Evolutionary conservation across 2,797 vertebrate genomes (phyloP), one percentile per base, ranked within the genome.

Genomic region (Gallirallus australis): DNA sequence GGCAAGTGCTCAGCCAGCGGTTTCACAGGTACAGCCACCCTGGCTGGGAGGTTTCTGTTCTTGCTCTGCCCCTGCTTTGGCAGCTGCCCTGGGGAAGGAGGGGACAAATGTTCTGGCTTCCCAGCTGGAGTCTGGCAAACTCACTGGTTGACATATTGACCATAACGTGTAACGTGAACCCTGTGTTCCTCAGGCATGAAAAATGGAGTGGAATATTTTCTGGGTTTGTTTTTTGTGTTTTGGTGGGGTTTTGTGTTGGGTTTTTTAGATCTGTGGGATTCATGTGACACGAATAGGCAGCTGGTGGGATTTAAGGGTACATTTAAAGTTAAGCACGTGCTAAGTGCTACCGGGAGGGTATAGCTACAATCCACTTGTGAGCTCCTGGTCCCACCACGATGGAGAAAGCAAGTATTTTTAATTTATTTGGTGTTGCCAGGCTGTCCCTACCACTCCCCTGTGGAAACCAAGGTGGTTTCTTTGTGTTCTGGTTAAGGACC

Each of bases 101-200:
- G 47, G 40, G 7, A 70, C n/a, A 47, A 45, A 40, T 17, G 56
- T 65, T 71, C 66, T 30, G 20, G 25, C 56, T 73, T 73, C 23
- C 35, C 27, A 7, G 9, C 27, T 57, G 48, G n/a, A 47, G 68
- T 56, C 56, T 60, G 64, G 21, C 52, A 42, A 40, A 30, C 68
- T 69, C 60, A 3, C n/a, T 33, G 30, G 4, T 47, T 92, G 68
- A 56, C 0, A 0, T 48, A 18, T 7, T 35, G 66, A 52, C 37
- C 11, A 0, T 42, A 69, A 57, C 0, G 0, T 40, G 45, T 71
- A 57, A 65, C 6, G 19, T 0, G 1, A 90, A n/a, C 39, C 24
- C 20, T n/a, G 12, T 0, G 0, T 85, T 69, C 21, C 79, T 66
- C 75, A 52, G 75, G 50, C 80, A 18, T 68, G 45, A 75, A 87